phyloP scores from a whole-genome alignment of 2,113 vertebrate species.

The Carettochelys insculpta region DNA sequence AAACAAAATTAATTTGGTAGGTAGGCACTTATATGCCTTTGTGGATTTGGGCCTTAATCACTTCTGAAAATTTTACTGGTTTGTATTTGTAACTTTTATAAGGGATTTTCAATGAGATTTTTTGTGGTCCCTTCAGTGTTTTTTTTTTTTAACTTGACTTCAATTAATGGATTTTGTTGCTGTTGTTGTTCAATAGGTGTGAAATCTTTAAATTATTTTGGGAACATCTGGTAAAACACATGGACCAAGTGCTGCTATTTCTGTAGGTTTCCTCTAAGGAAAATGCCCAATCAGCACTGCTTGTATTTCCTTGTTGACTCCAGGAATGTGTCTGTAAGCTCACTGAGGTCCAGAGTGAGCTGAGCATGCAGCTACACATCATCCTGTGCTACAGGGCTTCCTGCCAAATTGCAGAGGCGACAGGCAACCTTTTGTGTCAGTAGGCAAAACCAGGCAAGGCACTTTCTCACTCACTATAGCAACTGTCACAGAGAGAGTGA shows the following conservation, averaged over 20 bases:
- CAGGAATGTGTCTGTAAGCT: slow-evolving; percentile 39
- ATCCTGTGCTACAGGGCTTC: slow-evolving; percentile 38
- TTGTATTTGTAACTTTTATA: neutral
- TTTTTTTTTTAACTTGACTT: neutral
- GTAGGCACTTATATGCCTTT: neutral
- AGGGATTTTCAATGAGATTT: neutral
- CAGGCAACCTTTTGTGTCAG: slow-evolving; percentile 70
- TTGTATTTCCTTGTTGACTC: slow-evolving; percentile 36
- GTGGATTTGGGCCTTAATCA: neutral
- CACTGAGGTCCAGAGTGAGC: neutral
- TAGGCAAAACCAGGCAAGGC: slow-evolving; percentile 54
- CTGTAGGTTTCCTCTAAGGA: slow-evolving; percentile 6
- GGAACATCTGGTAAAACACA: slow-evolving; percentile 63
- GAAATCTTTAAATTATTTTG: neutral
- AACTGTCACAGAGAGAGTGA: slow-evolving; percentile 67
- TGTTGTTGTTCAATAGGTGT: slow-evolving; percentile 53
- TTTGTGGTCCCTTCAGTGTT: slow-evolving; percentile 4
- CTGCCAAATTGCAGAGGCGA: slow-evolving; percentile 68
- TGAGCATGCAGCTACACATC: slow-evolving; percentile 52
- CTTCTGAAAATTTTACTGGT: neutral
- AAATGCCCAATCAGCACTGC: neutral
- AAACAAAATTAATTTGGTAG: neutral
- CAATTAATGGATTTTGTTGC: neutral
- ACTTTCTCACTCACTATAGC: slow-evolving; percentile 66
- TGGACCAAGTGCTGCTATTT: slow-evolving; percentile 1